Percentiles rank a stretch among this genome's conserved stretches.
Conservation (phyloP, 1,140 invertebrate genomes). For the Anagrus nilaparvatae region DNA sequence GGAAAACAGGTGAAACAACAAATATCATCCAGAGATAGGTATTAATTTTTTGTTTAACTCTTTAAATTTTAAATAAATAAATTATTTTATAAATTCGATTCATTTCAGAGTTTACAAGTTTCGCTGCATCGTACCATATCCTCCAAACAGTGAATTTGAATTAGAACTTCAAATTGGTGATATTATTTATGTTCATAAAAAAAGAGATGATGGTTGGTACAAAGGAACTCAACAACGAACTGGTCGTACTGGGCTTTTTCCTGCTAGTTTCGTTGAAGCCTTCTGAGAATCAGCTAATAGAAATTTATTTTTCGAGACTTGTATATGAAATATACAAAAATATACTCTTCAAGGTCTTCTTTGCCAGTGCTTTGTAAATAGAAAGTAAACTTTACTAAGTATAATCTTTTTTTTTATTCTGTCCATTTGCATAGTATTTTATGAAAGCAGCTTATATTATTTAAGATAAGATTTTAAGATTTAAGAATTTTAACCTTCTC, state of each 20-base stretch:
- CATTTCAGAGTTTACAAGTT: slow-evolving; percentile 57
- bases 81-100: not conserved
- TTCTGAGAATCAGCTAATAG: slow-evolving; percentile 43
- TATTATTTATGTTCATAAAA: slow-evolving; percentile 83
- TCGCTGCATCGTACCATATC: slow-evolving; percentile 86
- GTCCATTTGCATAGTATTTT: no score
- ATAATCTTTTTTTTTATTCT: no score
- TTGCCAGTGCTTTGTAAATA: no score
- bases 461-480: no score
- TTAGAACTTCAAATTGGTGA: slow-evolving; percentile 82
- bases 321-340: no score
- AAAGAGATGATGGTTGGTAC: slow-evolving; percentile 91
- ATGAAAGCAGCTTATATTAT: no score
- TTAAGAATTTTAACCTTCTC: no score
- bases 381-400: no score
- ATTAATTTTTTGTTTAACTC: slow-evolving; percentile 15
- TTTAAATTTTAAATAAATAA: slow-evolving; percentile 8
- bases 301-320: slow-evolving; percentile 37
- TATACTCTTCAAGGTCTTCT: no score
- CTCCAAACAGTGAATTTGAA: slow-evolving; percentile 89
- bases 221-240: slow-evolving; percentile 85
- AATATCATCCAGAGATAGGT: slow-evolving; percentile 50
- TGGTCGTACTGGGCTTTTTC: slow-evolving; percentile 84
- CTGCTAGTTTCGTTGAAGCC: slow-evolving; percentile 83
- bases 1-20: slow-evolving; percentile 40